Percentiles rank a stretch among this genome's conserved stretches.
Conservation (phyloP, 2,888 invertebrate genomes). For the Petrolisthes cinctipes region DNA sequence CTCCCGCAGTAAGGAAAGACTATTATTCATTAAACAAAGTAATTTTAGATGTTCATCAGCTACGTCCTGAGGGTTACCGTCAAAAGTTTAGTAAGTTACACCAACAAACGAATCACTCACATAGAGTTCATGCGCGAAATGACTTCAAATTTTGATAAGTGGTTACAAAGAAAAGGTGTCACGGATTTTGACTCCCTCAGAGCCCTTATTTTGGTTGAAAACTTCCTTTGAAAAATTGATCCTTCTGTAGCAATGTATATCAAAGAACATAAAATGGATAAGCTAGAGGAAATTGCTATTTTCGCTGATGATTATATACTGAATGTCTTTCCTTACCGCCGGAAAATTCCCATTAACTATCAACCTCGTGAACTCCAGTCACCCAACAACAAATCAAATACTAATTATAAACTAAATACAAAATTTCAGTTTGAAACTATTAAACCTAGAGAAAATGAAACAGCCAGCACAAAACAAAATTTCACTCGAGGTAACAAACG, state of each 20-base stretch:
- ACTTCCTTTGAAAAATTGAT: not conserved
- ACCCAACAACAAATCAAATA: no score
- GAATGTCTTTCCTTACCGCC: not conserved
- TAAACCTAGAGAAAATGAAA: no score
- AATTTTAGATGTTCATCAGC: not conserved
- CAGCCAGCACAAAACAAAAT: no score
- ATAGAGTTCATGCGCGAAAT: not conserved
- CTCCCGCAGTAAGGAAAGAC: not conserved
- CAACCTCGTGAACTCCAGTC: not conserved
- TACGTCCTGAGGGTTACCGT: not conserved
- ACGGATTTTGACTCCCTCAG: not conserved
- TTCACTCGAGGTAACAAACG: no score
- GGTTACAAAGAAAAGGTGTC: not conserved
- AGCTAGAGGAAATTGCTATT: not conserved
- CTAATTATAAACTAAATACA: no score
- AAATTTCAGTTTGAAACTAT: no score
- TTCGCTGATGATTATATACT: not conserved
- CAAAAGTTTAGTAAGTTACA: not conserved
- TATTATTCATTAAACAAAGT: not conserved
- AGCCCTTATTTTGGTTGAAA: not conserved
- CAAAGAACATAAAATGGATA: not conserved
- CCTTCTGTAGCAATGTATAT: not conserved
- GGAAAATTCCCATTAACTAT: not conserved
- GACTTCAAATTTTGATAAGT: not conserved
- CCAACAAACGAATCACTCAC: not conserved